Base-by-base conservation (phyloP, 2,113 vertebrate genomes). In the Elachura formosa region DNA sequence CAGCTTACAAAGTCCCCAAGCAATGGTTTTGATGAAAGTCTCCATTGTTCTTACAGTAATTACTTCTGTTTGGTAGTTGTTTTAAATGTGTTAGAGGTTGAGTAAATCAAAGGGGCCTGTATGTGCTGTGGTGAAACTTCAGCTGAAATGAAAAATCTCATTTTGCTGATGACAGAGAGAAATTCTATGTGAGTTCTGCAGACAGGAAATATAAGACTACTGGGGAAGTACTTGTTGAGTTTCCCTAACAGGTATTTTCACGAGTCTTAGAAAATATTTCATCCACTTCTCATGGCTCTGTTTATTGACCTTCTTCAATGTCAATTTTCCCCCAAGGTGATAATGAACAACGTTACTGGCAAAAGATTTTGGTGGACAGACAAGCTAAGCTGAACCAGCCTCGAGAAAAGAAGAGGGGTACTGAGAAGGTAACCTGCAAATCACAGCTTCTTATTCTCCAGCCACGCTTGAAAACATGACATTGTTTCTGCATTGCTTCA, bases 311-410 rank as follows among this genome's bases (percentile, higher is more conserved):
- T 12, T 5, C 18, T 63, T 10, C 62, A 2, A 23, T 23, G 29
- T 84, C 77, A 9, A 21, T 80, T 46, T 84, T 83, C 25, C 76
- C 75, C 89, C 83, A 78, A 99, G 99, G 99, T 94, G 99, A 99
- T 93, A 91, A 98, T 7, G 99, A 99, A 13, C 99, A 99, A 54
- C 98, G 99, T 86, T 99, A 99, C 84, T 99, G 99, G 99, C 99
- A 99, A 98, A 99, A 99, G 98, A 99, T 99, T 91, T 95, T 99
- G 40, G 99, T 99, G 79, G 99, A 99, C 96, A 98, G 99, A 51
- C 99, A 99, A 84, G 99, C 98, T 71, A 99, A 99, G 85, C 97
- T 99, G 40, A 99, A 99, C 93, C 99, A 99, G 40, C 99, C 99
- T 34, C 97, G 99, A 63, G 99, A 99, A 56, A 99, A 99, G 98